phyloP scores from a whole-genome alignment of 2,888 invertebrate genomes.

The Arge pagana region DNA sequence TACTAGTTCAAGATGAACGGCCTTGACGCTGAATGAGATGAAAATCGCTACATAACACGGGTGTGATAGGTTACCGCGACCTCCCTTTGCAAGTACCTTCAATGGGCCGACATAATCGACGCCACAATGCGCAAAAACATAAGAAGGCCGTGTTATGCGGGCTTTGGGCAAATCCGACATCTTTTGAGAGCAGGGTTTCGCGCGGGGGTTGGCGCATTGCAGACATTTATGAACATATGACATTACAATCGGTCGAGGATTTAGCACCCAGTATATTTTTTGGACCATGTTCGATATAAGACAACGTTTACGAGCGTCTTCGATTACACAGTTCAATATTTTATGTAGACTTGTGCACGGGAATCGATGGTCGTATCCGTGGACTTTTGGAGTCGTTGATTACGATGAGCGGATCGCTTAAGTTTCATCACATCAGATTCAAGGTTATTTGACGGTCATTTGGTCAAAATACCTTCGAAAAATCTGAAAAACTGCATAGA shows the following conservation, averaged over 20 bases:
- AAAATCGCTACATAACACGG: constrained; percentile 21
- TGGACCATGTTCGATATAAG: neutral
- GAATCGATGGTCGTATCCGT: too few species aligned
- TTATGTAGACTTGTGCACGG: too few species aligned
- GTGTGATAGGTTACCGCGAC: constrained; percentile 13
- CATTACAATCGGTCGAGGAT: too few species aligned
- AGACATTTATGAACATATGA: neutral
- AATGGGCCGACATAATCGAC: constrained; percentile 28
- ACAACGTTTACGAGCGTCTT: too few species aligned
- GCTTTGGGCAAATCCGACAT: neutral
- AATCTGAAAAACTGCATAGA: too few species aligned
- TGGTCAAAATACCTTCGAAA: too few species aligned
- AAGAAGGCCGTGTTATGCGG: neutral
- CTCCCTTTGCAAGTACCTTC: constrained; percentile 15
- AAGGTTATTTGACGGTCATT: too few species aligned
- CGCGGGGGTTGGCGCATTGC: neutral
- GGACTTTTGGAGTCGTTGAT: too few species aligned
- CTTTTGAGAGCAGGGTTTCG: neutral
- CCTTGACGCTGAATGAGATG: constrained; percentile 10
- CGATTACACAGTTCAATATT: too few species aligned
- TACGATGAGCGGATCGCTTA: too few species aligned
- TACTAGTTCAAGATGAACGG: constrained; percentile 19
- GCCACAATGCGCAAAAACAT: constrained; percentile 18
- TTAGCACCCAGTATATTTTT: constrained; percentile 2
- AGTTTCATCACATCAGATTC: too few species aligned